Conservation (phyloP, 1,140 invertebrate species). For the Hirudo medicinalis region DNA sequence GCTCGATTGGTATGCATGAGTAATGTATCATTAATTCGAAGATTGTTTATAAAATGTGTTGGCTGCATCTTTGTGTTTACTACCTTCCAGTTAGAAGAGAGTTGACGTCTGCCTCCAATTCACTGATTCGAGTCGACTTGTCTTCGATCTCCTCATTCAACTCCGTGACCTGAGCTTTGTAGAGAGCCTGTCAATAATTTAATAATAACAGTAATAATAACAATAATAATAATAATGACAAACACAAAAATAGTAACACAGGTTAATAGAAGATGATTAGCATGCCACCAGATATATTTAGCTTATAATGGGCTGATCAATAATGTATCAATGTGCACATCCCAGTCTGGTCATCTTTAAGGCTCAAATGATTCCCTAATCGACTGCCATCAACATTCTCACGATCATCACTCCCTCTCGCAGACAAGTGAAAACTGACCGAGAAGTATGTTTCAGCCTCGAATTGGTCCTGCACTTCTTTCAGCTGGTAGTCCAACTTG, state of each 20-base stretch:
- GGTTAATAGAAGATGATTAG: background rate
- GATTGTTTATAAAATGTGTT: constrained; percentile 3
- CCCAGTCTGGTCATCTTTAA: background rate
- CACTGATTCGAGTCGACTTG: constrained; percentile 55
- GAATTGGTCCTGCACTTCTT: constrained; percentile 80
- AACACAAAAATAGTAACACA: background rate
- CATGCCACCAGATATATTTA: background rate
- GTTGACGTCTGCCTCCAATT: constrained; percentile 54
- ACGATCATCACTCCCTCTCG: no score
- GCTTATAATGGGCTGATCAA: no score
- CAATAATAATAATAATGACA: background rate
- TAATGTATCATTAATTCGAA: background rate
- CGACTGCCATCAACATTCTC: background rate
- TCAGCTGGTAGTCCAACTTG: constrained; percentile 65
- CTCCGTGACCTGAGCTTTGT: constrained; percentile 81
- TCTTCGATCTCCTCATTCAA: constrained; percentile 73
- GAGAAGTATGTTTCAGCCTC: constrained; percentile 83
- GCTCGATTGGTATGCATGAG: no score
- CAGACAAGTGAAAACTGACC: constrained; percentile 24
- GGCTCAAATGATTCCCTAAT: background rate
- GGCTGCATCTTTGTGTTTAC: background rate
- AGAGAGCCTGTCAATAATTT: constrained; percentile 55
- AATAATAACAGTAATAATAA: background rate
- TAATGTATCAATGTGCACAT: no score
- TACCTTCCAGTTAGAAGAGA: constrained; percentile 31